Evolutionary conservation across 1,140 invertebrate genomes (phyloP).

Genomic region (Saccostrea glomerata): DNA sequence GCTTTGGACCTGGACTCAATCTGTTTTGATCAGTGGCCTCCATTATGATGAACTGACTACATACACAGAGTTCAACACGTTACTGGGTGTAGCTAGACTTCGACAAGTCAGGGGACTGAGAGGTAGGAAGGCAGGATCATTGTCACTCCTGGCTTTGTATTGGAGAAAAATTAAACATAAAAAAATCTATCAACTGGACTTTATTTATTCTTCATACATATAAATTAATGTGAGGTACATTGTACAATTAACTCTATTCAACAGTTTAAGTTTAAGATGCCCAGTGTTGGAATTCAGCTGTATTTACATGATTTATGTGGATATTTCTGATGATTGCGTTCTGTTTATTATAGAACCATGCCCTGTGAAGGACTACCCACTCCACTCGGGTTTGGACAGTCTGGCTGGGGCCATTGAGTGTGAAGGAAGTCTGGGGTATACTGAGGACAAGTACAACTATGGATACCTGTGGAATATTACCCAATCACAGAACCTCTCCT

Average conservation of each 20-base stretch:
- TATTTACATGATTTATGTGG: no score
- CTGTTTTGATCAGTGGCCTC: slow-evolving; percentile 59
- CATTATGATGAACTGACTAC: slow-evolving; percentile 57
- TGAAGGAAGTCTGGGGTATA: slow-evolving; percentile 62
- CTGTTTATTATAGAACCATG: slow-evolving; percentile 32
- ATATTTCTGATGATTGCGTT: neutral
- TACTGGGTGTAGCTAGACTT: slow-evolving; percentile 68
- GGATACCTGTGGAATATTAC: slow-evolving; percentile 62
- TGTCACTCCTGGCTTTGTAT: no score
- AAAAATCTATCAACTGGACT: no score
- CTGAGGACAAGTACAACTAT: slow-evolving; percentile 65
- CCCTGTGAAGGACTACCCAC: slow-evolving; percentile 42
- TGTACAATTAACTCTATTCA: no score
- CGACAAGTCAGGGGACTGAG: slow-evolving; percentile 65
- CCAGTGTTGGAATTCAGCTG: no score
- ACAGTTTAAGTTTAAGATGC: no score
- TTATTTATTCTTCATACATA: no score
- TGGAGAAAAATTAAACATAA: no score
- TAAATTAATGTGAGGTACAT: no score
- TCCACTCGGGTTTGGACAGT: slow-evolving; percentile 44
- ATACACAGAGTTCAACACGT: slow-evolving; percentile 58
- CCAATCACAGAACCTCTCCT: slow-evolving; percentile 59
- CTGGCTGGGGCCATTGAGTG: slow-evolving; percentile 51
- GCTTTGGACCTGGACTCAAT: slow-evolving; percentile 69
- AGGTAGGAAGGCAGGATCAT: slow-evolving; percentile 48